Conservation (phyloP, 2,888 invertebrate species). For the Embidobia sp. region DNA sequence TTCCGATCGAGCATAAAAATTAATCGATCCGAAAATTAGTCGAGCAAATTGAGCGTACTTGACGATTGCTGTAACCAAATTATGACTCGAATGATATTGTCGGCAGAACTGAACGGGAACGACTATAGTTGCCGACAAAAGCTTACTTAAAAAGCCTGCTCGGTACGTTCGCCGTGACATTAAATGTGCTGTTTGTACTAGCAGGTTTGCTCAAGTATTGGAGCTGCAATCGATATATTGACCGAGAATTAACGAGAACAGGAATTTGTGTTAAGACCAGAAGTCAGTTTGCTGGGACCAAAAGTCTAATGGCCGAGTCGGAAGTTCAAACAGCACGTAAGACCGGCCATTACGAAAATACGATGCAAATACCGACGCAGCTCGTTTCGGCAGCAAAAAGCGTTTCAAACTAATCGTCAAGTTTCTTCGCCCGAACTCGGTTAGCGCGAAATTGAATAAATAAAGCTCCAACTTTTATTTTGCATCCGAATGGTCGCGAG, state of each 20-base stretch:
- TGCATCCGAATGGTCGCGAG: conserved; percentile 13
- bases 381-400: conserved; percentile 32
- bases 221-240: conserved; percentile 50
- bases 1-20: no score
- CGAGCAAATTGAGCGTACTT: no score
- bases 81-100: no score
- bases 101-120: no score
- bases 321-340: conserved; percentile 52
- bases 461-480: conserved; percentile 45
- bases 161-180: conserved; percentile 13
- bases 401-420: conserved; percentile 44
- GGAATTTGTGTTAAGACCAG: conserved; percentile 45
- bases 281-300: conserved; percentile 44
- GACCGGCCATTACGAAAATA: conserved; percentile 44
- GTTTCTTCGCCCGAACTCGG: conserved; percentile 41
- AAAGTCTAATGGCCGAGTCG: conserved; percentile 43
- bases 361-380: conserved; percentile 46
- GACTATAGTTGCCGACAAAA: no score
- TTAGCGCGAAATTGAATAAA: conserved; percentile 38
- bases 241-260: conserved; percentile 48
- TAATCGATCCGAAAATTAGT: no score
- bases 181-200: conserved; percentile 10
- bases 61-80: no score
- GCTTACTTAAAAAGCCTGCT: no score
- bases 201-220: conserved; percentile 10